Percentiles rank a stretch among this genome's conserved stretches.
Conservation (phyloP, 1,140 invertebrate genomes). For the Berghia stephanieae region DNA sequence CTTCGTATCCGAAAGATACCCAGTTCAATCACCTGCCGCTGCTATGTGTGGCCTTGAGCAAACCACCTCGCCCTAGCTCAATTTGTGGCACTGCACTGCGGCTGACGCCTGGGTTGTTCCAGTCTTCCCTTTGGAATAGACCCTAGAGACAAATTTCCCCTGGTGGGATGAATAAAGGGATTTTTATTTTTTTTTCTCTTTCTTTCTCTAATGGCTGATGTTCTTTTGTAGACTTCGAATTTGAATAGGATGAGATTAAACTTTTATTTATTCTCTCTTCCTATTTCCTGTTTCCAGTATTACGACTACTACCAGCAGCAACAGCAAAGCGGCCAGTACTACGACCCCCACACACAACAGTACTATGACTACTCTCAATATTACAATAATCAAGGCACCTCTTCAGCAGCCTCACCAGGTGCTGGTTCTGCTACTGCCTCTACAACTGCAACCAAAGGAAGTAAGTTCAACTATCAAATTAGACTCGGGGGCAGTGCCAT, state of each 20-base stretch:
- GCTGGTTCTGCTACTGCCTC: slow-evolving; percentile 22
- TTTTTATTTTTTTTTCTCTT: too few relatives aligned
- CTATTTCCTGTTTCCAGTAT: neutral
- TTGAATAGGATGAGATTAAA: neutral
- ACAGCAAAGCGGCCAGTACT: slow-evolving; percentile 44
- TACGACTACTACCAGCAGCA: slow-evolving; percentile 44
- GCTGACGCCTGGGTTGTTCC: too few relatives aligned
- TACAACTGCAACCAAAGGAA: slow-evolving; percentile 17
- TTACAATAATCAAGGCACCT: slow-evolving; percentile 31
- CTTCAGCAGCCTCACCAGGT: too few relatives aligned
- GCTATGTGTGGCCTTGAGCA: too few relatives aligned
- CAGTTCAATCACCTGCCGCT: too few relatives aligned
- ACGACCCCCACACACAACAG: slow-evolving; percentile 40
- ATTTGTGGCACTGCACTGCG: too few relatives aligned
- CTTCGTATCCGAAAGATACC: too few relatives aligned
- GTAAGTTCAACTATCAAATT: neutral
- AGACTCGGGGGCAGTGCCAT: neutral
- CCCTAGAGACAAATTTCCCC: too few relatives aligned
- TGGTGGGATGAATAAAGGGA: too few relatives aligned
- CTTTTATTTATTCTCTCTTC: slow-evolving; percentile 4
- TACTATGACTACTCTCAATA: slow-evolving; percentile 54
- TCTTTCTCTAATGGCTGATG: too few relatives aligned
- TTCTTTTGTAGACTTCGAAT: neutral
- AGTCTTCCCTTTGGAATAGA: too few relatives aligned
- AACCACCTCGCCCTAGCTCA: too few relatives aligned